phyloP scores from a whole-genome alignment of 2,113 vertebrate species.

The Pipa parva region DNA sequence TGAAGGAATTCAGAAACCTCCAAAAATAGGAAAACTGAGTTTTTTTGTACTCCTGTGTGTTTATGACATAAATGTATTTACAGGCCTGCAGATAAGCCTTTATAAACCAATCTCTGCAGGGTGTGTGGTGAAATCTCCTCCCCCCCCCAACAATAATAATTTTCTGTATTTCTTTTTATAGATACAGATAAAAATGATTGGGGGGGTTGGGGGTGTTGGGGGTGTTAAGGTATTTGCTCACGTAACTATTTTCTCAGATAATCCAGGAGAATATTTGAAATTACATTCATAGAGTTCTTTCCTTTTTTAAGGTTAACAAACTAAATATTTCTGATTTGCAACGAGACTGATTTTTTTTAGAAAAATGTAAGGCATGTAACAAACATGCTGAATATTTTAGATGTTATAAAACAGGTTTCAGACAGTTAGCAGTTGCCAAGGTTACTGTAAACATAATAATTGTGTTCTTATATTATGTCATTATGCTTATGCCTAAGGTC shows the following conservation, averaged over 20 bases:
- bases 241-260: not conserved
- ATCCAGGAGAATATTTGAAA: not conserved
- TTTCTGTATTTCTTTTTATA: not conserved
- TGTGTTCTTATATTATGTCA: no score
- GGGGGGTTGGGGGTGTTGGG: no score
- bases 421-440: not conserved
- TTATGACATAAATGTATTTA: not conserved
- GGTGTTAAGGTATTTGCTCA: not conserved
- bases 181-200: not conserved
- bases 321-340: not conserved
- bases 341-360: not conserved
- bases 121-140: no score
- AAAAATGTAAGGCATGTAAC: not conserved
- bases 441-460: not conserved
- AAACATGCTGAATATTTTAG: not conserved
- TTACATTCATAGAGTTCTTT: not conserved
- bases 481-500: no score
- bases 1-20: not conserved
- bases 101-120: not conserved
- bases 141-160: not conserved
- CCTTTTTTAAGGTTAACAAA: not conserved
- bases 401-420: not conserved
- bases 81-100: not conserved
- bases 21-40: not conserved
- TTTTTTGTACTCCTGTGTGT: not conserved